Conservation (phyloP, 2,113 vertebrate genomes). For the Thunnus thynnus region DNA sequence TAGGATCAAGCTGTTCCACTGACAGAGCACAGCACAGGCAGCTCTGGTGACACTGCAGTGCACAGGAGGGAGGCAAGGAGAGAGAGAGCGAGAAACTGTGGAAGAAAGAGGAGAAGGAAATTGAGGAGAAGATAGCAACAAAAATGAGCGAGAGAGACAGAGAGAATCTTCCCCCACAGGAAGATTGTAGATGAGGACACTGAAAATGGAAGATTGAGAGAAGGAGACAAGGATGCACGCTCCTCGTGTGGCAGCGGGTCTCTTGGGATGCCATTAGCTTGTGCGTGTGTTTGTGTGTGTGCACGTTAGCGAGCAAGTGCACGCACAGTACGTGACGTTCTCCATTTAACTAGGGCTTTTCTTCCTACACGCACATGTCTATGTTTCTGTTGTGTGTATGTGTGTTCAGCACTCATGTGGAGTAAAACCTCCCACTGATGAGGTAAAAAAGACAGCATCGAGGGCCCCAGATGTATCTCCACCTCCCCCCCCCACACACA, state of each 20-base stretch:
- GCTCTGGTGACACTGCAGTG: conserved; percentile 45
- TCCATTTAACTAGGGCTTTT: conserved; percentile 28
- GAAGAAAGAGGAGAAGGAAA: conserved; percentile 7
- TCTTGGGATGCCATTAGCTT: conserved; percentile 53
- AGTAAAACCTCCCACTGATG: conserved; percentile 63
- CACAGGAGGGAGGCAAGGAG: conserved; percentile 1
- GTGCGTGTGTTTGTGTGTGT: conserved; percentile 18
- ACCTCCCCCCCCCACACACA: neutral
- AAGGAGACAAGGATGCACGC: conserved; percentile 22
- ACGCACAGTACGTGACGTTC: neutral
- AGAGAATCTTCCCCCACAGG: neutral
- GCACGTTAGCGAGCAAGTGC: neutral
- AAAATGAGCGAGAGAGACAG: conserved; percentile 16
- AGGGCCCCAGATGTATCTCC: conserved; percentile 54
- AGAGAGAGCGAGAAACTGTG: conserved; percentile 5
- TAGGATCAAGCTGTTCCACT: conserved; percentile 56
- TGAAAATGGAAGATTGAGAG: conserved; percentile 36
- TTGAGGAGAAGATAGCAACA: conserved; percentile 15
- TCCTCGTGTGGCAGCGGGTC: conserved; percentile 31
- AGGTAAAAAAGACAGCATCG: conserved; percentile 63
- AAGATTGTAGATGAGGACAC: conserved; percentile 31
- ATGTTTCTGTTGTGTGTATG: conserved; percentile 4
- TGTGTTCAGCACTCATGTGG: conserved; percentile 26
- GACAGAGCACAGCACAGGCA: conserved; percentile 55
- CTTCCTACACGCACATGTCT: conserved; percentile 22